Conservation (phyloP, 2,797 vertebrate species). For the Halcyon chelicuti region DNA sequence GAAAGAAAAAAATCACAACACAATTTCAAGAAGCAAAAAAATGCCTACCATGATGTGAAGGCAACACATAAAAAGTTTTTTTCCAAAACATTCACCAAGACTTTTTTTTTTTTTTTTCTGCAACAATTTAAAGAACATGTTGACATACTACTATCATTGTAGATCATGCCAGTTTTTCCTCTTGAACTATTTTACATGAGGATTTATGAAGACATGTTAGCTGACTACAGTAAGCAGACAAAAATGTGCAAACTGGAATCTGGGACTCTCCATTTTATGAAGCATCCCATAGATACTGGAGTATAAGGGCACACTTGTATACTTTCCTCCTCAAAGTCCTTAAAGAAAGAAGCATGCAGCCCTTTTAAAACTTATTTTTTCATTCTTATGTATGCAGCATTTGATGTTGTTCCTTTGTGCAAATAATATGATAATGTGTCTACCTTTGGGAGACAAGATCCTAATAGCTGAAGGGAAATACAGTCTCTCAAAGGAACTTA, state of each 20-base stretch:
- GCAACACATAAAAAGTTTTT: not conserved
- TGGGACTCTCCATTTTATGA: not conserved
- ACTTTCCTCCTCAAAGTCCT: not conserved
- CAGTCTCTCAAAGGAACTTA: not conserved
- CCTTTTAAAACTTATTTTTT: conserved; percentile 41
- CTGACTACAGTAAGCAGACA: not conserved
- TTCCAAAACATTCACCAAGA: not conserved
- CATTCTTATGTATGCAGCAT: conserved; percentile 40
- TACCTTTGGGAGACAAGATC: conserved; percentile 35
- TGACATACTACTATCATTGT: not conserved
- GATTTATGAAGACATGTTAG: not conserved
- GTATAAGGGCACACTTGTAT: not conserved
- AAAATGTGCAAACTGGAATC: not conserved
- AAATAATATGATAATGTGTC: conserved; percentile 61
- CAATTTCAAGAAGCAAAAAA: not conserved
- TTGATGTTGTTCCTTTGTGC: conserved; percentile 65
- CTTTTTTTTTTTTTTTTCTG: not conserved
- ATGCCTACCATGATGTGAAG: not conserved
- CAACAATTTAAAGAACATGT: not conserved
- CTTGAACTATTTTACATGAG: not conserved
- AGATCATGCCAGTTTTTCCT: not conserved
- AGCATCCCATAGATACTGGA: not conserved
- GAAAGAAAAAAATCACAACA: not conserved
- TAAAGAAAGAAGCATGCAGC: conserved; percentile 18
- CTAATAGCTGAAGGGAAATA: conserved; percentile 55